A percentile compares a stretch with the other conserved stretches of the same genome.
Evolutionary conservation across 2,888 invertebrate genomes (phyloP).

Genomic region (Chymomyza procnemis): DNA sequence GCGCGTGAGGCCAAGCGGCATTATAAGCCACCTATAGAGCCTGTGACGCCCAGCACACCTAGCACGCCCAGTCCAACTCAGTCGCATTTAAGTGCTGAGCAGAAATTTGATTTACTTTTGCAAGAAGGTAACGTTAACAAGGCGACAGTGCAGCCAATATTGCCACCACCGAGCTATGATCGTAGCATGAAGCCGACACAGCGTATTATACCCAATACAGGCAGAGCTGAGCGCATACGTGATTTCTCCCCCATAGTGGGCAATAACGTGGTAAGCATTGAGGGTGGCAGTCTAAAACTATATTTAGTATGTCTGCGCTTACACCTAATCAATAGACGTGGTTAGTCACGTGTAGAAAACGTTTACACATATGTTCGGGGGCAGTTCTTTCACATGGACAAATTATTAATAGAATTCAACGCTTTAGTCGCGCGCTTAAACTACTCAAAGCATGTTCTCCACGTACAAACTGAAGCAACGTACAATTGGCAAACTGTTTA

Average conservation of each 20-base stretch:
- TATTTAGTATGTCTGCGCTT: neutral
- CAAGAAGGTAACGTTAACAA: slow-evolving; percentile 35
- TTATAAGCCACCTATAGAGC: slow-evolving; percentile 64
- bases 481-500: slow-evolving; percentile 30
- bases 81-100: neutral
- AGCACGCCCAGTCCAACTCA: neutral
- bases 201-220: slow-evolving; percentile 39
- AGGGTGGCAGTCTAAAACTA: neutral
- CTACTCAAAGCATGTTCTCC: slow-evolving; percentile 67
- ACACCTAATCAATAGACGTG: neutral
- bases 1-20: slow-evolving; percentile 79
- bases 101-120: slow-evolving; percentile 4
- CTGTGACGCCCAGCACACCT: neutral
- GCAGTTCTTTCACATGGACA: slow-evolving; percentile 17
- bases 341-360: neutral
- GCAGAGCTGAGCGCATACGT: slow-evolving; percentile 76
- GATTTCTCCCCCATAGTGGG: slow-evolving; percentile 83
- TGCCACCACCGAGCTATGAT: slow-evolving; percentile 80
- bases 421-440: slow-evolving; percentile 66
- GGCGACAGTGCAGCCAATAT: slow-evolving; percentile 44
- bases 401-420: slow-evolving; percentile 2
- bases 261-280: slow-evolving; percentile 79
- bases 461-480: slow-evolving; percentile 30
- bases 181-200: slow-evolving; percentile 81
- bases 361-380: slow-evolving; percentile 1